A percentile compares a stretch with the other conserved stretches of the same genome.
These are phyloP conservation scores for Microplitis mediator DNA, from an alignment of 1,140 invertebrate genomes.

Conservation along the genomic window DNA sequence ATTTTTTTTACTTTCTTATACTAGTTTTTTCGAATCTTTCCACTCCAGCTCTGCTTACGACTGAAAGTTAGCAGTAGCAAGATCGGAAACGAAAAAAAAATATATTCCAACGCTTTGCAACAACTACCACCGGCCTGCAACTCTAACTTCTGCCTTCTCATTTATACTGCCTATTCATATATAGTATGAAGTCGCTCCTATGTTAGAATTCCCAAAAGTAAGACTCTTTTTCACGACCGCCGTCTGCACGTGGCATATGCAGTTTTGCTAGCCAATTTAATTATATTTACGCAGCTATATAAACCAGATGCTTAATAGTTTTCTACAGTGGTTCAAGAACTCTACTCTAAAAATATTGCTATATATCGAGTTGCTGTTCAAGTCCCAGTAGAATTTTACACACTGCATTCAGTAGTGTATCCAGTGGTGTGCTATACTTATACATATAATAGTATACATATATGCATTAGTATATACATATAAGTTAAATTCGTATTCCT, in stretches of 20 bases:
- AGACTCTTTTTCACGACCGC: slow-evolving; percentile 8
- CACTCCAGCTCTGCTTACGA: slow-evolving; percentile 12
- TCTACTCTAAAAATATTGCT: background rate
- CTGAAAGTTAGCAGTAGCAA: background rate
- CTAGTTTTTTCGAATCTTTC: slow-evolving; percentile 9
- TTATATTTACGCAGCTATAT: slow-evolving; percentile 38
- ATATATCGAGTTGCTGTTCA: background rate
- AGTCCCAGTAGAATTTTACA: background rate
- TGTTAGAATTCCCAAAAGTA: background rate
- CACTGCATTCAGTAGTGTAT: background rate
- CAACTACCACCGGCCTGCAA: background rate
- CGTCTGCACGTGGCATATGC: slow-evolving; percentile 30
- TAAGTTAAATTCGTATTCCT: background rate
- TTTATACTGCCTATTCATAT: no score
- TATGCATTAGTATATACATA: slow-evolving; percentile 14
- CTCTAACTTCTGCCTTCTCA: background rate
- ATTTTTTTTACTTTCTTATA: no score
- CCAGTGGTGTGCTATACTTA: background rate
- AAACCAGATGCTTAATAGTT: slow-evolving; percentile 5
- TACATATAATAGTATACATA: background rate
- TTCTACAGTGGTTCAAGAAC: background rate
- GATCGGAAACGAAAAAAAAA: slow-evolving; percentile 2
- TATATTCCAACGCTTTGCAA: background rate
- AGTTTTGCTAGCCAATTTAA: slow-evolving; percentile 45
- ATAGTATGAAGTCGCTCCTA: background rate